A percentile compares a stretch with the other conserved stretches of the same genome.
phyloP scores from a whole-genome alignment of 2,888 invertebrate species.

The Drosophila greeni region DNA sequence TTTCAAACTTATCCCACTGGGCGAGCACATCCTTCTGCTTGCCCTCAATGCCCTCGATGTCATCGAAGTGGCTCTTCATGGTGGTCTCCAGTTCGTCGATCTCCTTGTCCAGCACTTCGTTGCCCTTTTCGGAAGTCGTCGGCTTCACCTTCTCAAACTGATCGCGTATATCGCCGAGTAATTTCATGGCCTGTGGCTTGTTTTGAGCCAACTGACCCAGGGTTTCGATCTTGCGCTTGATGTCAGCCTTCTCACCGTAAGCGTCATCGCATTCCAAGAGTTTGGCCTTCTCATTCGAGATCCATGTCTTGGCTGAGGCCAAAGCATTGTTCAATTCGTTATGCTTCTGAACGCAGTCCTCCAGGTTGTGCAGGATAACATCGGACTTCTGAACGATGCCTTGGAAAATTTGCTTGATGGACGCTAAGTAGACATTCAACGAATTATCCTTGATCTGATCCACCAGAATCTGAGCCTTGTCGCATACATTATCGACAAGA shows the following conservation, averaged over 20 bases:
- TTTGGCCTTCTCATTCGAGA: slow-evolving; percentile 88
- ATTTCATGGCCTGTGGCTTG: slow-evolving; percentile 83
- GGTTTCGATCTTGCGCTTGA: slow-evolving; percentile 85
- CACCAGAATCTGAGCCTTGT: slow-evolving; percentile 93
- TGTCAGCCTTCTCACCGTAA: slow-evolving; percentile 90
- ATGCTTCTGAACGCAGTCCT: slow-evolving; percentile 91
- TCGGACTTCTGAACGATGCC: slow-evolving; percentile 93
- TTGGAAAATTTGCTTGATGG: slow-evolving; percentile 92
- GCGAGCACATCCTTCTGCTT: slow-evolving; percentile 87
- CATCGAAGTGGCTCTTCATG: slow-evolving; percentile 84
- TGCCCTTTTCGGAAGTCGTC: slow-evolving; percentile 90
- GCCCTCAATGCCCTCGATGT: slow-evolving; percentile 84
- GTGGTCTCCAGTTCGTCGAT: slow-evolving; percentile 84
- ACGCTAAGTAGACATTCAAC: slow-evolving; percentile 90
- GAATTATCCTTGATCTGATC: slow-evolving; percentile 94
- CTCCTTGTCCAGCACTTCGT: slow-evolving; percentile 86
- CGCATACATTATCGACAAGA: slow-evolving; percentile 93
- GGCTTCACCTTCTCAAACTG: slow-evolving; percentile 84
- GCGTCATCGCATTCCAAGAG: slow-evolving; percentile 89
- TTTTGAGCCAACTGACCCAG: slow-evolving; percentile 83
- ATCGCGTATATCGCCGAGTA: slow-evolving; percentile 84
- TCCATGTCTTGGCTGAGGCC: slow-evolving; percentile 89
- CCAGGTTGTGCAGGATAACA: slow-evolving; percentile 89
- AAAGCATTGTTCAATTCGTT: slow-evolving; percentile 87
- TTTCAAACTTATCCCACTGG: slow-evolving; percentile 94